Conservation (phyloP, 2,797 vertebrate genomes). For the Acridotheres tristis region DNA sequence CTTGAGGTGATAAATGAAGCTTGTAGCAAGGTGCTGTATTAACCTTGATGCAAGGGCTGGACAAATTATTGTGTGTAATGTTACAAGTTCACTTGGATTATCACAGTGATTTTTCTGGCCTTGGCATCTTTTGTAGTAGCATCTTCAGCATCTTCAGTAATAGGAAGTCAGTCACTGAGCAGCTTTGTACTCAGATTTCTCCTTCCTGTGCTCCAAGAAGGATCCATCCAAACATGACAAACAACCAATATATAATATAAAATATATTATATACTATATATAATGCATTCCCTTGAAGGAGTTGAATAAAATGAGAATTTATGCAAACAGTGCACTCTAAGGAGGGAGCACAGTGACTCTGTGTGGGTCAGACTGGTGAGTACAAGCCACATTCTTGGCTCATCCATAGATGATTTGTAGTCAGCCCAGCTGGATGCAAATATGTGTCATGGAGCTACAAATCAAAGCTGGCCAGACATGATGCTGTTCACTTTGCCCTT, state of each 20-base stretch:
- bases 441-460: not conserved
- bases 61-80: not conserved
- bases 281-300: not conserved
- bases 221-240: not conserved
- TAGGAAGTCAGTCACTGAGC: not conserved
- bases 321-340: not conserved
- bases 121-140: not conserved
- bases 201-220: not conserved
- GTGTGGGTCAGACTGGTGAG: not conserved
- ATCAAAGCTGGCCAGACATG: constrained; percentile 1
- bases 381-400: not conserved
- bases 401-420: not conserved
- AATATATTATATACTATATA: not conserved
- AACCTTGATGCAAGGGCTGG: not conserved
- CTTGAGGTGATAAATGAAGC: not conserved
- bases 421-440: not conserved
- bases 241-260: not conserved
- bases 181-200: not conserved
- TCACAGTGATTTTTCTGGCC: not conserved
- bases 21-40: not conserved
- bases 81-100: not conserved
- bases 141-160: not conserved
- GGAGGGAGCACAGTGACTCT: not conserved
- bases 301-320: not conserved
- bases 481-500: not conserved